These are phyloP conservation scores for Yoshiicerus persimilis DNA, from an alignment of 1,140 invertebrate genomes.

Conservation along the genomic window DNA sequence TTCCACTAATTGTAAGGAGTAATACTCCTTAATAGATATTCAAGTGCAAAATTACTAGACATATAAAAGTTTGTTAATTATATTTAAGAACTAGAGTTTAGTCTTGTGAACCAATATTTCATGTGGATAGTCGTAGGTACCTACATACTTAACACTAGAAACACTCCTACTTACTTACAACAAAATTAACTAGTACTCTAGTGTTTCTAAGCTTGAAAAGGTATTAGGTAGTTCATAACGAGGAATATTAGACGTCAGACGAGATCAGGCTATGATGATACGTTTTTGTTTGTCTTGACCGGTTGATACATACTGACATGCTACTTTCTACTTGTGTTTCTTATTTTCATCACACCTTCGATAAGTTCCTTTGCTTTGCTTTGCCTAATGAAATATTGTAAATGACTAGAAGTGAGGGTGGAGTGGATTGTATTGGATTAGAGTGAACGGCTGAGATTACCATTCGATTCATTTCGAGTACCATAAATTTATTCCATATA, in stretches of 20 bases:
- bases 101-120: background rate
- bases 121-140: too few species aligned
- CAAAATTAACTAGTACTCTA: background rate
- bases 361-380: background rate
- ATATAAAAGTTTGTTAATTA: background rate
- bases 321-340: slow-evolving; percentile 9
- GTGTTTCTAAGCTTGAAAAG: background rate
- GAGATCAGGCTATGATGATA: background rate
- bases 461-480: background rate
- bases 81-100: background rate
- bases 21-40: background rate
- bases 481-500: background rate
- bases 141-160: background rate
- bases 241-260: background rate
- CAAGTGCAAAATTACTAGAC: background rate
- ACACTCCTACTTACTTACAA: background rate
- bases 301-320: background rate
- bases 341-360: slow-evolving; percentile 4
- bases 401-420: slow-evolving; percentile 17
- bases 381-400: background rate
- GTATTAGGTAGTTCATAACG: background rate
- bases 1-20: background rate
- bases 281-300: background rate
- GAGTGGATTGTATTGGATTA: background rate
- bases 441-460: background rate